Evolutionary conservation across 2,797 vertebrate genomes (phyloP).

Genomic region (Picus viridis): DNA sequence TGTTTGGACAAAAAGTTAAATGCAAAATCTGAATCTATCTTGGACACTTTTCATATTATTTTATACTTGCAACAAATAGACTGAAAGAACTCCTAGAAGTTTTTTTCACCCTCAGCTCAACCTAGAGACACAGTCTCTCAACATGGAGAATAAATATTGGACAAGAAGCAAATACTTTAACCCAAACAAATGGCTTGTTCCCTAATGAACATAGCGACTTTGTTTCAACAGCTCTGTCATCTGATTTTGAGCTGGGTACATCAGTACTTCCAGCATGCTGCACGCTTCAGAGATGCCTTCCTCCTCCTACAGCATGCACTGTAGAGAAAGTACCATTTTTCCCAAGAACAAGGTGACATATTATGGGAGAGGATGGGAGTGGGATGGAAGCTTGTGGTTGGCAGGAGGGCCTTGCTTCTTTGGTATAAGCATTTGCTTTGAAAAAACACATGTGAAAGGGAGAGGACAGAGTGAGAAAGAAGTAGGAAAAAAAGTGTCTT

Average conservation of each 20-base stretch:
- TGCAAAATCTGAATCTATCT: neutral
- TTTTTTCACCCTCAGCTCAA: neutral
- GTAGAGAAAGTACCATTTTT: conserved; percentile 6
- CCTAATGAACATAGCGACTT: neutral
- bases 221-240: neutral
- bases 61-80: neutral
- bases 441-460: neutral
- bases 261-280: neutral
- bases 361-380: conserved; percentile 30
- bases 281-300: conserved; percentile 3
- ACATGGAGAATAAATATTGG: neutral
- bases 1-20: neutral
- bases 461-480: conserved; percentile 20
- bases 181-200: neutral
- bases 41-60: neutral
- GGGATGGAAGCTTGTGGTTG: conserved; percentile 35
- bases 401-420: conserved; percentile 13
- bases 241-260: neutral
- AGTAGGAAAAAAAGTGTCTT: neutral
- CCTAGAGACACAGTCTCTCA: neutral
- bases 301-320: conserved; percentile 12
- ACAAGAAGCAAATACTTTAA: neutral
- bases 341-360: conserved; percentile 31
- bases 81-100: neutral
- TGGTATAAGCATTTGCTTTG: neutral